A percentile compares a stretch with the other conserved stretches of the same genome.
Evolutionary conservation across 2,888 invertebrate genomes (phyloP).

Genomic region (Poecilus cupreus): DNA sequence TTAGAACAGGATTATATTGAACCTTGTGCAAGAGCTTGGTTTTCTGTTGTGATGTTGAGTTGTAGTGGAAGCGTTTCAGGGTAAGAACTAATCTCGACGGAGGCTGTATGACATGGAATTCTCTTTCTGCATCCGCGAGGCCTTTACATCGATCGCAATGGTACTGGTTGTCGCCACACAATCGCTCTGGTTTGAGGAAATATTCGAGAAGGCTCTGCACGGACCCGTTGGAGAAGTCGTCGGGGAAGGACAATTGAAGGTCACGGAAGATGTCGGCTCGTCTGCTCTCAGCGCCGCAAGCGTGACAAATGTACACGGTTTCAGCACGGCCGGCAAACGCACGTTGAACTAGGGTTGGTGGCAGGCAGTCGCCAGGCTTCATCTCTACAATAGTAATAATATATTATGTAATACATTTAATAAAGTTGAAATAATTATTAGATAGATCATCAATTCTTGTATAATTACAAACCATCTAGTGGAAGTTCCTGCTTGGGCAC

Average conservation of each 20-base stretch:
- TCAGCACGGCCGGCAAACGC: slow-evolving; percentile 86
- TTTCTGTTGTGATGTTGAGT: slow-evolving; percentile 81
- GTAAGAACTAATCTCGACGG: slow-evolving; percentile 88
- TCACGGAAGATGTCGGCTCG: slow-evolving; percentile 88
- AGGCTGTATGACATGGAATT: slow-evolving; percentile 81
- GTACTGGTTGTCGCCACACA: slow-evolving; percentile 89
- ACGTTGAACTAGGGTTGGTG: slow-evolving; percentile 77
- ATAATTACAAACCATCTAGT: not conserved
- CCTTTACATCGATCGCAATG: slow-evolving; percentile 85
- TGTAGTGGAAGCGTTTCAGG: slow-evolving; percentile 86
- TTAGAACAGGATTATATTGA: slow-evolving; percentile 72
- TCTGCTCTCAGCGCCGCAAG: slow-evolving; percentile 82
- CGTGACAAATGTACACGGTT: slow-evolving; percentile 84
- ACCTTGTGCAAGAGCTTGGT: slow-evolving; percentile 84
- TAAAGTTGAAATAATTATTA: too few species aligned
- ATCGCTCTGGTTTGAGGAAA: slow-evolving; percentile 84
- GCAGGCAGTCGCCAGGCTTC: slow-evolving; percentile 61
- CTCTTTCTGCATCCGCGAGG: slow-evolving; percentile 85
- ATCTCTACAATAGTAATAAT: not conserved
- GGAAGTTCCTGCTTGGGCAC: slow-evolving; percentile 14
- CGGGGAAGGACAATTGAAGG: slow-evolving; percentile 85
- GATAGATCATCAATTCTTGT: too few species aligned
- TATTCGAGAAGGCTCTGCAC: slow-evolving; percentile 87
- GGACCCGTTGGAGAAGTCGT: slow-evolving; percentile 71
- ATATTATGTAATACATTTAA: not conserved